Percentiles rank a stretch among this genome's conserved stretches.
Conservation (phyloP, 2,888 invertebrate species). For the Netelia inedita region DNA sequence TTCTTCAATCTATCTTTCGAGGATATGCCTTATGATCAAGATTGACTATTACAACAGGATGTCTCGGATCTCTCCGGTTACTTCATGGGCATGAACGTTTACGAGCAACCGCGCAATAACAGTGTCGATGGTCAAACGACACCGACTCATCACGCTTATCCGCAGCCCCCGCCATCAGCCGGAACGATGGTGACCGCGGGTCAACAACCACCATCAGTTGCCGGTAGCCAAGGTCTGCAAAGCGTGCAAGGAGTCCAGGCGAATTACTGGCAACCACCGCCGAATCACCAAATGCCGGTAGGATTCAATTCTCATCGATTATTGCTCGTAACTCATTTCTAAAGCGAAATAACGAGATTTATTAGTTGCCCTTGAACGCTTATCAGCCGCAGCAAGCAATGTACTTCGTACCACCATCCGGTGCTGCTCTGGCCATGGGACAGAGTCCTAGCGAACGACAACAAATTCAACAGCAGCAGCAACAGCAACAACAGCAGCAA, state of each 20-base stretch:
- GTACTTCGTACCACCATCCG: conserved; percentile 83
- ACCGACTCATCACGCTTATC: conserved; percentile 75
- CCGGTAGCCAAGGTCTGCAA: conserved; percentile 76
- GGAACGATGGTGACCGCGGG: conserved; percentile 71
- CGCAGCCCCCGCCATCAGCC: conserved; percentile 75
- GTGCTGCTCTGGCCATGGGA: conserved; percentile 79
- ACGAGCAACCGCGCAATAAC: conserved; percentile 77
- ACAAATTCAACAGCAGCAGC: conserved; percentile 76
- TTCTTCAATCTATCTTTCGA: background rate
- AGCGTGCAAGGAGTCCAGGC: conserved; percentile 76
- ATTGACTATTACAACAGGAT: conserved; percentile 72
- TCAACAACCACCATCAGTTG: conserved; percentile 67
- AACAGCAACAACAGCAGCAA: conserved; percentile 78
- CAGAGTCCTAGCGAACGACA: conserved; percentile 79
- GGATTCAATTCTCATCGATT: background rate
- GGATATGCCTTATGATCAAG: background rate
- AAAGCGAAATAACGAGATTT: background rate
- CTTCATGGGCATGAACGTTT: conserved; percentile 83
- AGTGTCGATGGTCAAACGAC: conserved; percentile 77
- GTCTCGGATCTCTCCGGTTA: conserved; percentile 81
- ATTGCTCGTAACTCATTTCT: background rate
- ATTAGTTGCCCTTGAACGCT: conserved; percentile 9
- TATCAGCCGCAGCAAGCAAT: conserved; percentile 82
- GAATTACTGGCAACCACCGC: conserved; percentile 82
- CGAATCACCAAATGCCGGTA: conserved; percentile 81